Evolutionary conservation across 2,888 invertebrate species (phyloP), one percentile per base, ranked within the genome.

Genomic region (Prenolepis imparis): DNA sequence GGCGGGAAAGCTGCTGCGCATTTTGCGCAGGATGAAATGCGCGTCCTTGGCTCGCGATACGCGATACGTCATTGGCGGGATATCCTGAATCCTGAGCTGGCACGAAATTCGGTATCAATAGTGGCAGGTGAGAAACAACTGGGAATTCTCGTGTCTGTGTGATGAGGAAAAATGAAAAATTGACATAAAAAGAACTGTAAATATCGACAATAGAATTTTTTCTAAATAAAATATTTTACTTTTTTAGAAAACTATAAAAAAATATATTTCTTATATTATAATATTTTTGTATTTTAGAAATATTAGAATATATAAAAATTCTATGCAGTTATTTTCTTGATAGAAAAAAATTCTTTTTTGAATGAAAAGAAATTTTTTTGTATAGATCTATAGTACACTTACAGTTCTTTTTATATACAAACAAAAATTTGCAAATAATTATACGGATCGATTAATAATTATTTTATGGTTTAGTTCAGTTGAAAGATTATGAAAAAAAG

Each of bases 71-170:
- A 90, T 78, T 80, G 73, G n/a, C 28, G 39, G 83, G 72, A 84
- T 78, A 84, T 87, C 87, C 88, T 87, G 86, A 74, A 88, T 89
- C 86, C 86, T 86, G 81, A 64, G 66, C 39, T 48, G 24, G 6
- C 78, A 36, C 36, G 68, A 75, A 83, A 61, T 68, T 48, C 21
- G 59, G 32, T 59, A 36, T 36, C 32, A 18, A 15, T 36, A 44
- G 9, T 36, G 24, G 12, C 12, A 32, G 15, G 28, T 9, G 21
- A 32, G 44, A 28, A 57, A 28, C 11, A 59, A 67, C 28, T 15
- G 32, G 28, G 57, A 5, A 36, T 36, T 36, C 28, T 67, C 67
- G 6, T 8, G 18, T 67, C 59, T 28, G 28, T 28, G 36, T 36
- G 11, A 18, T 12, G 12, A 59, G 28, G 39, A 36, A 36, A 68